Evolutionary conservation across 2,888 invertebrate species (phyloP), one percentile per base, ranked within the genome.

Genomic region (Xylota sylvarum): DNA sequence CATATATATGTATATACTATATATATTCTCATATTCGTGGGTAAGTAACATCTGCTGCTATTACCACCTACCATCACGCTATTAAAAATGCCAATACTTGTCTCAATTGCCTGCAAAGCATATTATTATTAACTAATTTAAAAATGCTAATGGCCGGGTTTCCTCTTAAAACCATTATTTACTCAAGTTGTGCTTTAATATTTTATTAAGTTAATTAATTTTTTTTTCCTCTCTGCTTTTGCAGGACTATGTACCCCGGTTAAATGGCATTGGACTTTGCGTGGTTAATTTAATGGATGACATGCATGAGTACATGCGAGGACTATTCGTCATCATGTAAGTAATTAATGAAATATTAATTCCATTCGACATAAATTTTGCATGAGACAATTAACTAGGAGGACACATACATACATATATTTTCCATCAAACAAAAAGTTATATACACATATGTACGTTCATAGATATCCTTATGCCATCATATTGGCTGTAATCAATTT

Each of bases 301-400:
- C 89, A 95, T 95, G 93, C 94, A 95, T 87, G 95, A 95, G 89
- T 95, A 95, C 89, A 94, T 94, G 90, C 92, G 95, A 85, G 94
- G 94, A 40, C 93, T 95, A 19, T 95, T 95, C 89, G 92, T 95
- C 27, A 92, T 94, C 35, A 94, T 95, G 95, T 95, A 91, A 94
- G 95, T 94, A 67, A 89, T 76, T 69, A 67, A 72, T 37, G 35
- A 72, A 35, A 17, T 46, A 72, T 64, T 64, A 27, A 72, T 56
- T 65, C 23, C 19, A 50, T 60, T 50, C 14, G 19, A 35, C 5
- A 48, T 77, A 50, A 76, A 55, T 60, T 35, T 58, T 70, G 35
- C 37, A 65, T 14, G n/a, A 37, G 46, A 2, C 43, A 52, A 67
- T 60, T 67, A 19, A 37, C 50, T 67, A 35, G 17, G 4, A 23